Percentiles rank a stretch among this genome's conserved stretches.
phyloP scores from a whole-genome alignment of 1,140 invertebrate genomes.

The Drosophila arawakana region DNA sequence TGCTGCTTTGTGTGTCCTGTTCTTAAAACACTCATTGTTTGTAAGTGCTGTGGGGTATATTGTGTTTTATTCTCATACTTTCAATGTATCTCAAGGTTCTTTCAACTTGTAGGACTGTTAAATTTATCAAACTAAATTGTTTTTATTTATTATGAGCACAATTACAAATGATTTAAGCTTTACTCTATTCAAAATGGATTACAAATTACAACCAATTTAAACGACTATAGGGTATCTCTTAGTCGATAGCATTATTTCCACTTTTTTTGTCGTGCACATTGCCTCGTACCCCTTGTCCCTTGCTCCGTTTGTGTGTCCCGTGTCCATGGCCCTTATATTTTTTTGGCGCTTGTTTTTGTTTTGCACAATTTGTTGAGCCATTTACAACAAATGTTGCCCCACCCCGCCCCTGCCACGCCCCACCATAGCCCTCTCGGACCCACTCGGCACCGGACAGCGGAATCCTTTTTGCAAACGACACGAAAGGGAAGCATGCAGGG shows the following conservation, averaged over 20 bases:
- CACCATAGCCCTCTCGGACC: background rate
- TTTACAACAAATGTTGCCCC: constrained; percentile 55
- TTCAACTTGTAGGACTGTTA: too few species aligned
- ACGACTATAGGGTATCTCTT: too few species aligned
- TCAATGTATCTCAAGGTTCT: too few species aligned
- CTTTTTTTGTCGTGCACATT: constrained; percentile 4
- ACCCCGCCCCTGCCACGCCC: constrained; percentile 3
- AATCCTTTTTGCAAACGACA: constrained; percentile 57
- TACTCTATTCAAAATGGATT: too few species aligned
- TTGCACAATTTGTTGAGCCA: constrained; percentile 59
- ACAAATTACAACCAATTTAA: too few species aligned
- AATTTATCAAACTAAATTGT: too few species aligned
- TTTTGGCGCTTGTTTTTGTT: constrained; percentile 47
- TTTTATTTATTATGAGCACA: too few species aligned
- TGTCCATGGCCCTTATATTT: constrained; percentile 19
- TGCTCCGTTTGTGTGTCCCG: background rate
- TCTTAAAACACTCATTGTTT: too few species aligned
- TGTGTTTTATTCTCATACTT: too few species aligned
- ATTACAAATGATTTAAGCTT: too few species aligned
- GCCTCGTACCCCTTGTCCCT: background rate
- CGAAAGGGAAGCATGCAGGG: background rate
- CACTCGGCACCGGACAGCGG: constrained; percentile 50
- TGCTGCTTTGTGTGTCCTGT: constrained; percentile 32
- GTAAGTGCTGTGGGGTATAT: too few species aligned
- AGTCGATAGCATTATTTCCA: background rate